Base-by-base conservation (phyloP, 2,888 invertebrate species). In the Shargacucullia verbasci region DNA sequence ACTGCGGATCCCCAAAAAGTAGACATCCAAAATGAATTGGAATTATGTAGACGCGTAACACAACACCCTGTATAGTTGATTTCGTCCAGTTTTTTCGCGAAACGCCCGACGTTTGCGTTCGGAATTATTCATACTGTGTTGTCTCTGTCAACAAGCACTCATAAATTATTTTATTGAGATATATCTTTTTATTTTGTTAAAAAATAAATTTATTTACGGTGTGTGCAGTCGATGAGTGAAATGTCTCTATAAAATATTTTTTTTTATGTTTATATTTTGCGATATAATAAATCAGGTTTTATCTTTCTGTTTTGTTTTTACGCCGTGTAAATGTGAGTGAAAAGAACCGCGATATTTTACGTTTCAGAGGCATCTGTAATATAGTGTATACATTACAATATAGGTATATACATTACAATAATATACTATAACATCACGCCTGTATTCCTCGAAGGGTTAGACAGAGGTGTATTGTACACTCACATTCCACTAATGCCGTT, bases 21-120 rank as follows among this genome's bases (percentile, higher is more conserved):
- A 60, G 45, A 63, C 68, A 70, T 73, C 61, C 66, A 68, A 73
- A 74, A 78, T 76, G 58, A 75, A 76, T 78, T 76, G 76, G 61
- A 56, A 62, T 73, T 52, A 69, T 46, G 69, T 52, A 54, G 60
- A 63, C 63, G 41, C 67, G 64, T 65, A 34, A 49, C 53, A 33
- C 39, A 56, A 45, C 34, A 34, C 10, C 20, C 39, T 25, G 35
- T 41, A 65, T 43, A 54, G 43, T 68, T 54, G 14, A 56, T 55
- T 52, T 54, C 57, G 57, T 59, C 53, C 54, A 12, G 39, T 59
- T 59, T 58, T 71, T 72, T 59, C 15, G 0, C 47, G 40, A 56
- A 64, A 56, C 27, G 6, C 27, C 29, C 44, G 14, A 15, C 46
- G 20, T 58, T 61, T 48, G 40, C 45, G 47, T 29, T 31, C 39